Base-by-base conservation (phyloP, 2,797 vertebrate genomes). In the Amniataba percoides region DNA sequence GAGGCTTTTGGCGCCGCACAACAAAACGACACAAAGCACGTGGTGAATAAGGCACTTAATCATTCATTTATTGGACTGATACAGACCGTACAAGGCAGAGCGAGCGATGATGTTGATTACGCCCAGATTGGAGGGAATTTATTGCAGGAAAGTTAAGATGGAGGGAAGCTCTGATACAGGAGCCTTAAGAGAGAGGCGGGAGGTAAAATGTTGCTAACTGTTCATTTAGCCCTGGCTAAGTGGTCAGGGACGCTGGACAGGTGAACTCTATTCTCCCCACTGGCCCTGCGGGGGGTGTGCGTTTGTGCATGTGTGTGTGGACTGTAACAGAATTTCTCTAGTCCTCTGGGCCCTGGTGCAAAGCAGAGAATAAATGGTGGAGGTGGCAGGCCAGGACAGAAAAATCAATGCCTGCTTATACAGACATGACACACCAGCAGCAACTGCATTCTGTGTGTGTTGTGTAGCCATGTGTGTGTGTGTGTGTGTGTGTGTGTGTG, bases 321-420 rank as follows among this genome's bases (percentile, higher is more conserved):
- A 97, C 96, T 97, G 96, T 99, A 98, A 99, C 97, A 98, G 97
- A 98, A 98, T 98, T 99, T 99, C 97, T 98, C 94, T 94, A 96
- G 97, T 97, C 97, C 97, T 96, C 96, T 97, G 97, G 97, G 97
- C 96, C 97, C 96, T 96, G 97, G 97, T 97, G 96, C 97, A 98
- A 99, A 98, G 97, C 97, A 95, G 96, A 99, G 97, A 98, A 99
- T 99, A 97, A 99, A 99, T 99, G 97, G 98, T 96, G 95, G 96
- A 97, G 97, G 97, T 98, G 97, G 97, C 96, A 97, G 96, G 95
- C 95, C 97, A 95, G 93, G 98, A 99, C 98, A 99, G 97, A 97
- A 99, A 99, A 99, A 99, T 99, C 98, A 99, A 99, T 99, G 97
- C 96, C 96, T 98, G 97, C 96, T 98, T 99, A 98, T 98, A 98